Evolutionary conservation across 2,113 vertebrate genomes (phyloP).

Genomic region (Tor tambroides): DNA sequence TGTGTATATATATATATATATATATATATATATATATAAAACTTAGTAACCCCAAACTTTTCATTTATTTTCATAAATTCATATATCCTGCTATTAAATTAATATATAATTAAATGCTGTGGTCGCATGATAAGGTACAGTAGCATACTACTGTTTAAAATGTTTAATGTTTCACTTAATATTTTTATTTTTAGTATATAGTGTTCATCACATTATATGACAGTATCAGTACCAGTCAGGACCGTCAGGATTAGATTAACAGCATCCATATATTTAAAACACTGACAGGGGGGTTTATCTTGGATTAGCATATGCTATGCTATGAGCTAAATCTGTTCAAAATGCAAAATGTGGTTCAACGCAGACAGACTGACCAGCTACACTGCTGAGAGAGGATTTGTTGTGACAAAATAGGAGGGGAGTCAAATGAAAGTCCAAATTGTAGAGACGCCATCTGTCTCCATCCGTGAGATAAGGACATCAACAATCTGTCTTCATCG

Average conservation of each 20-base stretch:
- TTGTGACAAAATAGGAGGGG: neutral
- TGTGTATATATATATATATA: no score
- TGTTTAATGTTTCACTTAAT: neutral
- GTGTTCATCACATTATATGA: neutral
- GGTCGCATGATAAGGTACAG: neutral
- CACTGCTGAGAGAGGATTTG: constrained; percentile 5
- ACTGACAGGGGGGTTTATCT: neutral
- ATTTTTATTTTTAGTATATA: neutral
- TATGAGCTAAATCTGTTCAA: constrained; percentile 21
- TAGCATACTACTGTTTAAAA: no score
- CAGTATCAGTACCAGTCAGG: neutral
- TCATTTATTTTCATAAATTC: no score
- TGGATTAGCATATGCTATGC: constrained; percentile 1
- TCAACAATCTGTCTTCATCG: constrained; percentile 22
- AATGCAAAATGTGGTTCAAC: constrained; percentile 12
- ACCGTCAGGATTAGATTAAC: neutral
- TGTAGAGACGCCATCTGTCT: constrained; percentile 31
- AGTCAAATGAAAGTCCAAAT: constrained; percentile 21
- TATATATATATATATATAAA: no score
- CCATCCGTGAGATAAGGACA: neutral
- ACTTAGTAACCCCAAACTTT: no score
- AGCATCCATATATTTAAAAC: neutral
- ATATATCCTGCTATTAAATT: no score
- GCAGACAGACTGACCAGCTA: constrained; percentile 9
- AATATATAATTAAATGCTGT: neutral